Percentiles rank a stretch among this genome's conserved stretches.
Evolutionary conservation across 2,113 vertebrate genomes (phyloP).

Genomic region (Apteryx mantelli): DNA sequence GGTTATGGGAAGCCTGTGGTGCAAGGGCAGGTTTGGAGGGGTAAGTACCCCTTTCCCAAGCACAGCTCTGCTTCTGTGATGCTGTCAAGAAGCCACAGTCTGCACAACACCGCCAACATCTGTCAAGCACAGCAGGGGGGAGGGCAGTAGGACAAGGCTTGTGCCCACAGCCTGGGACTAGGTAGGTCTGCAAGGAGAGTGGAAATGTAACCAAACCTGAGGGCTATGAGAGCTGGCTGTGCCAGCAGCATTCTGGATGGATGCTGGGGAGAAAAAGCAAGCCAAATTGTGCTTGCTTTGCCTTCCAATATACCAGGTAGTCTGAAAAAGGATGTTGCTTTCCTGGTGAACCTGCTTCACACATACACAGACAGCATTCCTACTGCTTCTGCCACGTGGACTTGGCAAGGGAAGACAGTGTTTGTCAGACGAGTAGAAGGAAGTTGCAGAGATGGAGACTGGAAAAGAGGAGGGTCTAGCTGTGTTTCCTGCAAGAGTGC

Average conservation of each 20-base stretch:
- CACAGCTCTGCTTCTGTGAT: background rate
- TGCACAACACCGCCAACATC: background rate
- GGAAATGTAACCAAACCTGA: background rate
- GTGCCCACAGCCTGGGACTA: background rate
- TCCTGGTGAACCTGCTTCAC: background rate
- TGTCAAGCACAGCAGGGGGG: background rate
- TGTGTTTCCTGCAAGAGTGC: background rate
- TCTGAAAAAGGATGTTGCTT: background rate
- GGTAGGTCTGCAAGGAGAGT: no score
- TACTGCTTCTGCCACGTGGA: background rate
- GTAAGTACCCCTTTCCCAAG: background rate
- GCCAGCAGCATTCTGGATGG: background rate
- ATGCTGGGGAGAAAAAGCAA: background rate
- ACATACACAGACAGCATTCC: background rate
- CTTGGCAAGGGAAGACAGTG: background rate
- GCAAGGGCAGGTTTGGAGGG: background rate
- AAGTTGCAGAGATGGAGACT: background rate
- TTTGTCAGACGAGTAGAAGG: background rate
- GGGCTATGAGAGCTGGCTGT: background rate
- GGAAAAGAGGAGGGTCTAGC: background rate
- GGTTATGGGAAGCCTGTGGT: background rate
- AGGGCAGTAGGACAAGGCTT: background rate
- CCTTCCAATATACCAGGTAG: background rate
- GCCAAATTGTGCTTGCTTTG: background rate
- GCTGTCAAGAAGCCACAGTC: background rate